A percentile compares a stretch with the other conserved stretches of the same genome.
These are phyloP conservation scores for Archivesica marissinica DNA, from an alignment of 1,140 invertebrate genomes.

Conservation along the genomic window DNA sequence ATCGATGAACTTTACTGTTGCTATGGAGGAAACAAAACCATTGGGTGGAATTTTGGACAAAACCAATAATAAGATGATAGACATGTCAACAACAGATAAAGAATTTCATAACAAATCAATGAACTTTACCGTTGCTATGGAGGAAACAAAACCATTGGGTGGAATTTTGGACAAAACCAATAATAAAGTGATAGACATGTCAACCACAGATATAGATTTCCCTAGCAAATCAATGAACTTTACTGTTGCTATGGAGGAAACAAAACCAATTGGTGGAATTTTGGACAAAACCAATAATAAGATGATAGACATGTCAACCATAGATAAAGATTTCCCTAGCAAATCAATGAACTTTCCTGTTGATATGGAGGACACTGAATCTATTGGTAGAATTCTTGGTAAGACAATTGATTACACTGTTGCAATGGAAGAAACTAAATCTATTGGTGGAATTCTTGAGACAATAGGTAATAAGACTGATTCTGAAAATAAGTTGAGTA, in stretches of 20 bases:
- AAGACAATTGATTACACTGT: neutral
- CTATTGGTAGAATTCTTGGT: conserved; percentile 40
- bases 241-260: conserved; percentile 48
- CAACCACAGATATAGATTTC: neutral
- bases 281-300: conserved; percentile 4
- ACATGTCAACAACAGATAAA: no score
- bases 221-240: neutral
- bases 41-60: conserved; percentile 32
- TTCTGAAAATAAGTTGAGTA: neutral
- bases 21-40: conserved; percentile 47
- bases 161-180: conserved; percentile 36
- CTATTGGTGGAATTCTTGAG: conserved; percentile 41
- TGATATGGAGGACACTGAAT: conserved; percentile 39
- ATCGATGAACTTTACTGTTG: conserved; percentile 10
- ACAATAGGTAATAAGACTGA: neutral
- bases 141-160: conserved; percentile 47
- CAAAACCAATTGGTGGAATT: conserved; percentile 35
- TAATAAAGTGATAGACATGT: neutral
- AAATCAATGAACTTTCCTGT: conserved; percentile 14
- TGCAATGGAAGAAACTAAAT: conserved; percentile 44
- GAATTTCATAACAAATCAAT: neutral
- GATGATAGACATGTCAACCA: neutral
- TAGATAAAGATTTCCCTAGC: neutral
- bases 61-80: no score
- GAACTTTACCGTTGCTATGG: conserved; percentile 13